Evolutionary conservation across 2,888 invertebrate species (phyloP).

Genomic region (Morpho deidamia): DNA sequence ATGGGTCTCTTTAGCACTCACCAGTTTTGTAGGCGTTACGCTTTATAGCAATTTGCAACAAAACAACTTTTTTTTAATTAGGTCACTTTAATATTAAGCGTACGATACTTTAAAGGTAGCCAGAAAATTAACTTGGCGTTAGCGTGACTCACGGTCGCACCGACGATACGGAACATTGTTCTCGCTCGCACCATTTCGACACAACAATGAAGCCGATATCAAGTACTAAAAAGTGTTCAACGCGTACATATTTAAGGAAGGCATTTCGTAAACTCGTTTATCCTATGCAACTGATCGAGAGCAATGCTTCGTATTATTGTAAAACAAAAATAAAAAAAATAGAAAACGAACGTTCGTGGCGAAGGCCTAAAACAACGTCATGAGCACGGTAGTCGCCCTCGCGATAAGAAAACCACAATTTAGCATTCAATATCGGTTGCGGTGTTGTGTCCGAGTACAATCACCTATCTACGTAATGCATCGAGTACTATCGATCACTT

Average conservation of each 20-base stretch:
- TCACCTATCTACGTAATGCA: constrained; percentile 29
- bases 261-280: too few species aligned
- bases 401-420: constrained; percentile 32
- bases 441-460: constrained; percentile 48
- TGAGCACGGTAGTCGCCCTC: constrained; percentile 61
- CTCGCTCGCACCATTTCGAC: constrained; percentile 31
- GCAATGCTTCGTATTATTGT: constrained; percentile 48
- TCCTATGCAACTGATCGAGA: constrained; percentile 41
- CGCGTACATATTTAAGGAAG: not conserved
- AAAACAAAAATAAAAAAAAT: constrained; percentile 20
- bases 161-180: constrained; percentile 15
- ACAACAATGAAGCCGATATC: constrained; percentile 66
- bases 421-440: constrained; percentile 57
- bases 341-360: constrained; percentile 12
- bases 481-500: constrained; percentile 57
- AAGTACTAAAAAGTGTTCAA: constrained; percentile 7
- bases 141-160: not conserved
- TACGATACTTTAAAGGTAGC: not conserved
- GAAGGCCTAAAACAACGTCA: constrained; percentile 45
- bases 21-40: too few species aligned
- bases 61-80: too few species aligned
- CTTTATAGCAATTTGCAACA: too few species aligned
- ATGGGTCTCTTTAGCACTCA: too few species aligned
- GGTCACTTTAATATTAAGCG: too few species aligned
- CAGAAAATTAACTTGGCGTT: not conserved